Evolutionary conservation across 2,797 vertebrate genomes (phyloP).

Genomic region (Tarsius wallacei): DNA sequence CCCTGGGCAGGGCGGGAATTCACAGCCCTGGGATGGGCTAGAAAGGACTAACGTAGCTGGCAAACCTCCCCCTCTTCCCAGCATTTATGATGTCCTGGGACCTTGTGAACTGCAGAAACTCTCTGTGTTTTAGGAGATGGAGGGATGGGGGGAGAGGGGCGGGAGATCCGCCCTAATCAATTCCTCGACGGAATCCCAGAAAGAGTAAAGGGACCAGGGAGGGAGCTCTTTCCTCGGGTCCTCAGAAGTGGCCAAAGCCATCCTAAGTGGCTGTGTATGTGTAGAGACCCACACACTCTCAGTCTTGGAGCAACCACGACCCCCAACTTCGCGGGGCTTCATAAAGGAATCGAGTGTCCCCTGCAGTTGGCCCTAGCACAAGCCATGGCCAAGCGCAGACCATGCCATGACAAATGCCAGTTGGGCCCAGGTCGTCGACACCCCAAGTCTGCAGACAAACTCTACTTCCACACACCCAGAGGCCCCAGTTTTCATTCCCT

Average conservation of each 20-base stretch:
- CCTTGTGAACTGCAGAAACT: neutral
- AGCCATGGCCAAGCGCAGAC: neutral
- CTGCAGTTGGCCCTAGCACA: neutral
- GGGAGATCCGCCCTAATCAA: neutral
- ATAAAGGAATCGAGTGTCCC: neutral
- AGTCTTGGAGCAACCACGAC: neutral
- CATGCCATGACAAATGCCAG: neutral
- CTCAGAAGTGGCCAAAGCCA: neutral
- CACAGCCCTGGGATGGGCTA: neutral
- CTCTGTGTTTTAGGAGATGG: neutral
- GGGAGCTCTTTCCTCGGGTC: neutral
- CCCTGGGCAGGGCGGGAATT: neutral
- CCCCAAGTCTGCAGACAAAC: neutral
- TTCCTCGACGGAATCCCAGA: neutral
- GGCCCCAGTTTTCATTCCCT: neutral
- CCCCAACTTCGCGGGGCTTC: neutral
- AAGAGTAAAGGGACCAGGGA: neutral
- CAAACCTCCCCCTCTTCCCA: neutral
- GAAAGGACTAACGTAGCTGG: neutral
- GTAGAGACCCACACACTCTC: neutral
- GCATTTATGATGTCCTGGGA: neutral
- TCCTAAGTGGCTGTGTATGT: neutral
- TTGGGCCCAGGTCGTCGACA: neutral
- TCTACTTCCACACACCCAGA: neutral
- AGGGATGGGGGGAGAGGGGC: neutral